Percentiles rank a stretch among this genome's conserved stretches.
Evolutionary conservation across 2,113 vertebrate genomes (phyloP).

Genomic region (Patagioenas fasciata): DNA sequence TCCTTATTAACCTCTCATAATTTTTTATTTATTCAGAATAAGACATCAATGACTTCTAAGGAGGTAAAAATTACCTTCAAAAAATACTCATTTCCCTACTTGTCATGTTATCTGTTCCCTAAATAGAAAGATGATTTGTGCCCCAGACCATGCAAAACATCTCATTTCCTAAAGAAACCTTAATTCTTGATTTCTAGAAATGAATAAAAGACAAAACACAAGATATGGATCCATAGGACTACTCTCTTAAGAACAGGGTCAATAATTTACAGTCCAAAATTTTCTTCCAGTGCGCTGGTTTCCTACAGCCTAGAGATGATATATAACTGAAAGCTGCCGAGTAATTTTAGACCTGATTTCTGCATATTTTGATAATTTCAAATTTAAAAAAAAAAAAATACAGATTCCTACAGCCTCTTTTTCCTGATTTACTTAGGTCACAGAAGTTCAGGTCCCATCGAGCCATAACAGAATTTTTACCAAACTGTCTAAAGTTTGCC

Average conservation of each 20-base stretch:
- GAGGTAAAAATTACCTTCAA: not conserved
- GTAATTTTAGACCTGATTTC: not conserved
- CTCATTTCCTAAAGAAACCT: not conserved
- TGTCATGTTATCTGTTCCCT: not conserved
- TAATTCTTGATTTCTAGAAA: not conserved
- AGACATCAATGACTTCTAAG: not conserved
- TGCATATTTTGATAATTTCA: not conserved
- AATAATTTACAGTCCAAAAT: not conserved
- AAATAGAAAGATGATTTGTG: not conserved
- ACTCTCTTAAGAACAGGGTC: not conserved
- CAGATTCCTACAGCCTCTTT: not conserved
- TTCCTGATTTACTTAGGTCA: not conserved
- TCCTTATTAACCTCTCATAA: not conserved
- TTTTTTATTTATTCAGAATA: not conserved
- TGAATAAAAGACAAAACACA: not conserved
- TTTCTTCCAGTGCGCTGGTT: not conserved
- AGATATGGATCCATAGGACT: not conserved
- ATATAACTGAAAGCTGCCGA: not conserved
- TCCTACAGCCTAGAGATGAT: not conserved
- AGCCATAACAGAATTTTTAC: constrained; percentile 48
- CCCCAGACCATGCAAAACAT: not conserved
- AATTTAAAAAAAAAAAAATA: not conserved
- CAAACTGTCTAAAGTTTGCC: constrained; percentile 4
- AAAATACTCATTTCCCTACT: not conserved
- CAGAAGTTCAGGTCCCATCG: not conserved